phyloP scores from a whole-genome alignment of 2,113 vertebrate genomes.

The Melanostigma gelatinosum region DNA sequence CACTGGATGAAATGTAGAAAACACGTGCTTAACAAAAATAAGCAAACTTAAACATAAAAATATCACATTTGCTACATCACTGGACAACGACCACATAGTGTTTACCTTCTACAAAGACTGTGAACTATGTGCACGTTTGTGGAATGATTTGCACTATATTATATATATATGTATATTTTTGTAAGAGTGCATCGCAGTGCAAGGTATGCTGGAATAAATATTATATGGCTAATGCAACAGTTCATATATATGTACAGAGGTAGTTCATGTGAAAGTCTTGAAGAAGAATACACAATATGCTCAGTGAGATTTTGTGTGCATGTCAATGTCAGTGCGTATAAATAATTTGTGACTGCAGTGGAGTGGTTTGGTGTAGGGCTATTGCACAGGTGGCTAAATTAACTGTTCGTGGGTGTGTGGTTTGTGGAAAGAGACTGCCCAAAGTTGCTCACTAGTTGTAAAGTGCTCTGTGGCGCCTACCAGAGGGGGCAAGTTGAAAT shows the following conservation, averaged over 20 bases:
- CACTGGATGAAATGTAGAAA: background rate
- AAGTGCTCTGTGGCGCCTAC: conserved; percentile 6
- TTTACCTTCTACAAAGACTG: background rate
- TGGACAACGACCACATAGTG: background rate
- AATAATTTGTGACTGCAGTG: background rate
- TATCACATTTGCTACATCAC: background rate
- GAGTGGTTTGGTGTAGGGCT: background rate
- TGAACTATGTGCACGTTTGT: background rate
- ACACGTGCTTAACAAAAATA: background rate
- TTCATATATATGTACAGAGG: background rate
- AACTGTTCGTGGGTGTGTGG: background rate
- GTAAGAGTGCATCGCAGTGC: background rate
- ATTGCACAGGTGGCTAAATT: background rate
- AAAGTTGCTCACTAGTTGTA: background rate
- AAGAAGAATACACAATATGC: background rate
- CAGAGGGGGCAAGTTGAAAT: conserved; percentile 3
- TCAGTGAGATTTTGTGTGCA: background rate
- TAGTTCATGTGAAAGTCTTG: background rate
- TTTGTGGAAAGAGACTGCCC: background rate
- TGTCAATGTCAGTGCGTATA: conserved; percentile 1
- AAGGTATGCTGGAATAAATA: background rate
- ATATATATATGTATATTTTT: background rate
- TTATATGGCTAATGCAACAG: background rate
- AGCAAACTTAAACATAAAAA: background rate
- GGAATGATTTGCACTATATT: no score